phyloP scores from a whole-genome alignment of 2,113 vertebrate genomes.

The Equus quagga region DNA sequence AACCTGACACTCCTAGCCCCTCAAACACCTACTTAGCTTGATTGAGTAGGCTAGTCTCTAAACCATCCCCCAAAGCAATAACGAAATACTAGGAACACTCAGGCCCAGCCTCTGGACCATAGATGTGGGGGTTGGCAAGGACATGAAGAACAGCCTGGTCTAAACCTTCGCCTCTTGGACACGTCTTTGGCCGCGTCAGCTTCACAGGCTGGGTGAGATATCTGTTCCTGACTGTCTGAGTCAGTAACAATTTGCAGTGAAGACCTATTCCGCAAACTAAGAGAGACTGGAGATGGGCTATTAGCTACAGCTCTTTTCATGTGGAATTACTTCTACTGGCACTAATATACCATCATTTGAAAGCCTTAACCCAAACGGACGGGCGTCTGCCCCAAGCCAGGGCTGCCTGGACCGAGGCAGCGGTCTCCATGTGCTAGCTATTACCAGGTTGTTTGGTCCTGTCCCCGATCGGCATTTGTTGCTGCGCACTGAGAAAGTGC shows the following conservation, averaged over 20 bases:
- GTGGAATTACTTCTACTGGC: conserved; percentile 75
- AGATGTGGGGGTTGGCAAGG: background rate
- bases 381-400: conserved; percentile 69
- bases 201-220: conserved; percentile 48
- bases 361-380: conserved; percentile 78
- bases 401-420: conserved; percentile 76
- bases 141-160: background rate
- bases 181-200: conserved; percentile 58
- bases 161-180: conserved; percentile 71
- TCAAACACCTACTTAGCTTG: background rate
- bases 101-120: background rate
- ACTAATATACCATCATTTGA: conserved; percentile 78
- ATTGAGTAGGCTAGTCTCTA: background rate
- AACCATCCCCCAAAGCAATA: background rate
- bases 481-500: conserved; percentile 83
- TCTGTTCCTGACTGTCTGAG: conserved; percentile 28
- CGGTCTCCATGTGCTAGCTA: conserved; percentile 87
- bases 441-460: conserved; percentile 86
- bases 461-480: conserved; percentile 80
- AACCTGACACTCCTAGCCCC: background rate
- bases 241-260: conserved; percentile 78
- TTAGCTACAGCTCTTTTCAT: conserved; percentile 71
- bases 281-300: conserved; percentile 60
- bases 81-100: background rate
- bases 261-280: conserved; percentile 71